Percentiles rank a stretch among this genome's conserved stretches.
phyloP scores from a whole-genome alignment of 2,797 vertebrate species.

The Triplophysa yarkandensis region DNA sequence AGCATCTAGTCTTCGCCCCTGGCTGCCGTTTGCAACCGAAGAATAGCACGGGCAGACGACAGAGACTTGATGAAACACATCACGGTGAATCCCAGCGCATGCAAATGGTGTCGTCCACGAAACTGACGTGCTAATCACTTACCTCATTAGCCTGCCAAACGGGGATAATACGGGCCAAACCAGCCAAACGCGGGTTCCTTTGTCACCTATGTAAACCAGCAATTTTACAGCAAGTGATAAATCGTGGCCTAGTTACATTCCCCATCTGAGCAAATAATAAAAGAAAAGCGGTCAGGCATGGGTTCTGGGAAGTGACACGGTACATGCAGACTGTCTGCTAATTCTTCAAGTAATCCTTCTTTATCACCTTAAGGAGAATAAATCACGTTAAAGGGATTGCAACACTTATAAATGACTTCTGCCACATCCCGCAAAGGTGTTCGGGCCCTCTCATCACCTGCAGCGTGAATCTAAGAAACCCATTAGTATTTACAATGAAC shows the following conservation, averaged over 20 bases:
- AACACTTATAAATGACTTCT: conserved; percentile 56
- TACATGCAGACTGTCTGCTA: conserved; percentile 54
- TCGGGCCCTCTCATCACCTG: conserved; percentile 15
- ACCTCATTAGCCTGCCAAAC: conserved; percentile 73
- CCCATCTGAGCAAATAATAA: background rate
- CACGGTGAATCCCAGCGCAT: conserved; percentile 29
- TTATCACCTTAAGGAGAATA: conserved; percentile 61
- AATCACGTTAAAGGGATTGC: conserved; percentile 59
- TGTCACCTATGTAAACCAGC: background rate
- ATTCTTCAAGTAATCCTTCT: conserved; percentile 62
- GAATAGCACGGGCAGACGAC: conserved; percentile 25
- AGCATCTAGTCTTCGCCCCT: conserved; percentile 1
- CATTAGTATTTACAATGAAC: background rate
- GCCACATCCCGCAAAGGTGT: conserved; percentile 26
- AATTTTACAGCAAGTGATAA: conserved; percentile 12
- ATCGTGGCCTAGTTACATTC: conserved; percentile 7
- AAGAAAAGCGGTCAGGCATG: background rate
- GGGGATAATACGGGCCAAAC: conserved; percentile 61
- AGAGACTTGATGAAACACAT: conserved; percentile 38
- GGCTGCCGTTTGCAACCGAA: conserved; percentile 17
- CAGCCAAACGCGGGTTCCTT: conserved; percentile 22
- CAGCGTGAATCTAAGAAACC: background rate
- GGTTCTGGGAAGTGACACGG: conserved; percentile 30
- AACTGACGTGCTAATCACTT: conserved; percentile 74
- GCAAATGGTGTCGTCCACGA: conserved; percentile 63